Evolutionary conservation across 2,113 vertebrate genomes (phyloP).

Genomic region (Dryoscopus gambensis): DNA sequence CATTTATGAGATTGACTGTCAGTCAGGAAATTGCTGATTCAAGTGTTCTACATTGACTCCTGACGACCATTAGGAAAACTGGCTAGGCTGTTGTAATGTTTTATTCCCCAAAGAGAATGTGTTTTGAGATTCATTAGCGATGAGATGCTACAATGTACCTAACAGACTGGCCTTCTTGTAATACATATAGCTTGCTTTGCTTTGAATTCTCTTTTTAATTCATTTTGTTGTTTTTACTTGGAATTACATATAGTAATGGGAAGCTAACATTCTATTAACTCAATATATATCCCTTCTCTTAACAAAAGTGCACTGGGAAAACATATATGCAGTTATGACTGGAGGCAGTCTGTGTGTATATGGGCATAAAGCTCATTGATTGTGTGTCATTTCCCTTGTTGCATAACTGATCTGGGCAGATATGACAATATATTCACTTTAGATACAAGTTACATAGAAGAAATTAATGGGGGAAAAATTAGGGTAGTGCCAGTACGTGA

Average conservation of each 20-base stretch:
- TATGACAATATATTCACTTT: not conserved
- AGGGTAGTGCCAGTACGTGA: not conserved
- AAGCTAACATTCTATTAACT: not conserved
- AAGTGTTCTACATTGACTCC: not conserved
- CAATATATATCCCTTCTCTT: not conserved
- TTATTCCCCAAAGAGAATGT: not conserved
- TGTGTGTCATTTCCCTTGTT: not conserved
- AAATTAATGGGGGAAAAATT: not conserved
- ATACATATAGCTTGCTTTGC: not conserved
- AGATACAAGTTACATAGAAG: not conserved
- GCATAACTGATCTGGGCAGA: not conserved
- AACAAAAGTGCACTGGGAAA: not conserved
- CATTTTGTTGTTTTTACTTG: not conserved
- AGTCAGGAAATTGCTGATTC: not conserved
- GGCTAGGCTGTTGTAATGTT: not conserved
- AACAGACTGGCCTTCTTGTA: not conserved
- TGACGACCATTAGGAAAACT: not conserved
- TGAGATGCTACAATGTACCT: not conserved
- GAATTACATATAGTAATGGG: not conserved
- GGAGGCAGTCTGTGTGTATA: not conserved
- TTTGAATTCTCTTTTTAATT: not conserved
- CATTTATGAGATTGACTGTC: not conserved
- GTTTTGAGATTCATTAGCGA: not conserved
- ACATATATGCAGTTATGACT: not conserved
- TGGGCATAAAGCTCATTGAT: not conserved